Evolutionary conservation across 2,888 invertebrate species (phyloP).

Genomic region (Calameuta idolon): DNA sequence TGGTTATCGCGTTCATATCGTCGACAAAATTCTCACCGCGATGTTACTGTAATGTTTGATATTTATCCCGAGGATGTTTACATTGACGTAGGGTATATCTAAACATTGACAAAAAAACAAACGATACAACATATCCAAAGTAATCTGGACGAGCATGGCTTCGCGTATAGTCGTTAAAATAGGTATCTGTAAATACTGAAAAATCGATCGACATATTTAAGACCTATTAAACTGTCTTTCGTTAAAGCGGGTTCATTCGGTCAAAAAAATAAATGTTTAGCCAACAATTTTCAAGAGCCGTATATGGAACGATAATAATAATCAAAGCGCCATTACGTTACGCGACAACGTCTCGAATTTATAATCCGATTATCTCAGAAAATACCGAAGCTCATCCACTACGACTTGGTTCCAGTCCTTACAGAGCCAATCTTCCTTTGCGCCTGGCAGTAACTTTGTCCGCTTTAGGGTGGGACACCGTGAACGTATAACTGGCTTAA

Average conservation of each 20-base stretch:
- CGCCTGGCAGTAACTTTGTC: neutral
- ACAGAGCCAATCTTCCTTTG: neutral
- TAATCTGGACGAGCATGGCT: neutral
- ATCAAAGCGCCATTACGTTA: neutral
- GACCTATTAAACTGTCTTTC: too few species aligned
- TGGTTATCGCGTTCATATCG: neutral
- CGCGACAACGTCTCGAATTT: neutral
- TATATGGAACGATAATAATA: neutral
- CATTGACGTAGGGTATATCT: neutral
- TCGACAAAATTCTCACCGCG: neutral
- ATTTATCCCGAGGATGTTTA: slow-evolving; percentile 8
- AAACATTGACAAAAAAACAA: neutral
- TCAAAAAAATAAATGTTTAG: too few species aligned
- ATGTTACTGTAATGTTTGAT: neutral
- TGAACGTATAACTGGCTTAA: neutral
- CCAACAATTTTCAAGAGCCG: neutral
- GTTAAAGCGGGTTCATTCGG: too few species aligned
- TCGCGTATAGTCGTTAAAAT: neutral
- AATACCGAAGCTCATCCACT: neutral
- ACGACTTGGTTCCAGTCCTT: neutral
- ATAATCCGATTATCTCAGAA: neutral
- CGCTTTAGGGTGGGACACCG: neutral
- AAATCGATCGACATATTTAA: neutral
- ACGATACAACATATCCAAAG: neutral
- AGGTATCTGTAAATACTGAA: neutral